Conservation (phyloP, 2,888 invertebrate species). For the Pyrrhia umbra region DNA sequence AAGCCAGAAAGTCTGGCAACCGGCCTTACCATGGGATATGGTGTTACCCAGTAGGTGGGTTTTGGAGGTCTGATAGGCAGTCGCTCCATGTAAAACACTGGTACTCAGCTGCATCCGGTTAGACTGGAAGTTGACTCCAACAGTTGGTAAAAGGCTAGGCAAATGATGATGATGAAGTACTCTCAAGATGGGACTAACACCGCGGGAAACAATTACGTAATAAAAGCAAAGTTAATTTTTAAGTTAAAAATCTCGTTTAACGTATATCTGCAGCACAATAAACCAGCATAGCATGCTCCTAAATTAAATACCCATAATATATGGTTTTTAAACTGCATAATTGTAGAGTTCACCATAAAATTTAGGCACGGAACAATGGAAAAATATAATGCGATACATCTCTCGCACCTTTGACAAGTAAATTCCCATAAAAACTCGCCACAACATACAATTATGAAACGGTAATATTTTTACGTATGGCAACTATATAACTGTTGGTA, state of each 20-base stretch:
- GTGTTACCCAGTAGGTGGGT: too few species aligned
- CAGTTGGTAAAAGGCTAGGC: too few species aligned
- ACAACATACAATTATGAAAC: constrained; percentile 31
- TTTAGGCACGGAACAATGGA: constrained; percentile 40
- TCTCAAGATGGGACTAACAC: too few species aligned
- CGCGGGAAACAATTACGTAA: neutral
- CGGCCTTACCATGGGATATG: too few species aligned
- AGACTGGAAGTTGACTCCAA: too few species aligned
- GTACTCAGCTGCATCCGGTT: too few species aligned
- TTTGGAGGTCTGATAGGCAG: too few species aligned
- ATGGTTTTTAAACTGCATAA: constrained; percentile 32
- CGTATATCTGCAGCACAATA: constrained; percentile 8
- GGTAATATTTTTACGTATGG: constrained; percentile 30
- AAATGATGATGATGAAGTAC: too few species aligned
- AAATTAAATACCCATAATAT: constrained; percentile 25
- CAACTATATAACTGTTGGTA: constrained; percentile 39
- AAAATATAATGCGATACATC: constrained; percentile 21
- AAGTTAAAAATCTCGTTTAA: neutral
- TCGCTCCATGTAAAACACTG: too few species aligned
- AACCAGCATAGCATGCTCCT: neutral
- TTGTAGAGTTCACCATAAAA: constrained; percentile 33
- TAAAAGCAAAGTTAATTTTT: neutral
- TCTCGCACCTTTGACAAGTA: constrained; percentile 29
- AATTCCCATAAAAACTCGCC: constrained; percentile 20
- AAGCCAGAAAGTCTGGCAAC: too few species aligned